Evolutionary conservation across 2,888 invertebrate genomes (phyloP).

Genomic region (Stenolophus ochropezus): DNA sequence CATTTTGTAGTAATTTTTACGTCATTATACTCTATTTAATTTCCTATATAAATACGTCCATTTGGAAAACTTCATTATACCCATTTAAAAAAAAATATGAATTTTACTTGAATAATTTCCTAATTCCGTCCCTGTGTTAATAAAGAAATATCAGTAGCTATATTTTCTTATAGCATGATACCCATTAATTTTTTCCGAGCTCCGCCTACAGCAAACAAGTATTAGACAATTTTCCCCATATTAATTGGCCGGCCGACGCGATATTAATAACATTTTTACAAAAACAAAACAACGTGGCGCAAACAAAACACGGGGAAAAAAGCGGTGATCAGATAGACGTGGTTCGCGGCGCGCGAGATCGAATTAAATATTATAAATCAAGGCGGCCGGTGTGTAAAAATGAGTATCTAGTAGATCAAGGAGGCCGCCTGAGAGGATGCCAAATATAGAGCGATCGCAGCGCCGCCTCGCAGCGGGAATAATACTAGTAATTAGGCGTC

Average conservation of each 20-base stretch:
- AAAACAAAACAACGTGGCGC: neutral
- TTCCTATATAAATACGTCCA: too few relatives aligned
- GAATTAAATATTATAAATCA: constrained; percentile 39
- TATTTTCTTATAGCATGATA: neutral
- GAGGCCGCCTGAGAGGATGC: neutral
- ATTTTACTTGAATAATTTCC: neutral
- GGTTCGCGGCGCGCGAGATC: neutral
- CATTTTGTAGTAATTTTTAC: too few relatives aligned
- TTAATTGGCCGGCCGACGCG: neutral
- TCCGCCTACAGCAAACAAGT: neutral
- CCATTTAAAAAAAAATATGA: neutral
- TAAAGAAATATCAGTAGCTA: neutral
- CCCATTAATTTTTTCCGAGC: constrained; percentile 9
- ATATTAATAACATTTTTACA: constrained; percentile 28
- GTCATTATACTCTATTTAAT: too few relatives aligned
- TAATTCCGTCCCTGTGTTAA: neutral
- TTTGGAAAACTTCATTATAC: too few relatives aligned
- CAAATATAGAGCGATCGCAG: constrained; percentile 16
- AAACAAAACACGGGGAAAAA: constrained; percentile 8
- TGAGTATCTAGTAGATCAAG: constrained; percentile 26
- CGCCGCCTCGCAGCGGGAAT: neutral
- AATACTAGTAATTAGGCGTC: constrained; percentile 20
- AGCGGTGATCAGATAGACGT: neutral
- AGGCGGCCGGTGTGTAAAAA: constrained; percentile 9
- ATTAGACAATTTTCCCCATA: neutral